A percentile compares a stretch with the other conserved stretches of the same genome.
phyloP scores from a whole-genome alignment of 2,113 vertebrate species.

The Nycticorax nycticorax region DNA sequence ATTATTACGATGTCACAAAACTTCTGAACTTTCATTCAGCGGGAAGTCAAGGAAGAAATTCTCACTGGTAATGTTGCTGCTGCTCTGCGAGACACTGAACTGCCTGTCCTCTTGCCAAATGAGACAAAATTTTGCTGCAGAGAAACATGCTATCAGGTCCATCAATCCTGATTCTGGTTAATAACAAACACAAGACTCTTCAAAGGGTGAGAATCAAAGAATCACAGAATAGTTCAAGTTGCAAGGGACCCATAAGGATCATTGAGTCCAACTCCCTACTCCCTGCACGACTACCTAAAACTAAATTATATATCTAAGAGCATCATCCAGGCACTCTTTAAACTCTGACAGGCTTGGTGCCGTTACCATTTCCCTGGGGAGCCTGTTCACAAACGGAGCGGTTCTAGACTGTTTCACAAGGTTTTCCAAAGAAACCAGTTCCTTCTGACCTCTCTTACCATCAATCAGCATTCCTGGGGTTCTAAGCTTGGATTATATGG shows the following conservation, averaged over 20 bases:
- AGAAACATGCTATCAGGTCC: background rate
- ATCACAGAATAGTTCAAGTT: background rate
- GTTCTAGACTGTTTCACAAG: background rate
- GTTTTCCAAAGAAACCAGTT: background rate
- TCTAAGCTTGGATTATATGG: background rate
- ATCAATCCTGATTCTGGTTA: background rate
- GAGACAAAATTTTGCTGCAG: background rate
- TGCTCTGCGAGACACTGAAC: background rate
- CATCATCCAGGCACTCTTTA: fast-evolving
- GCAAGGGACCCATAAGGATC: background rate
- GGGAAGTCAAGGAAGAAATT: background rate
- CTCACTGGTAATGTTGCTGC: background rate
- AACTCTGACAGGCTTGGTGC: background rate
- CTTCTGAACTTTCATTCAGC: background rate
- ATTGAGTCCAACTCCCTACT: background rate
- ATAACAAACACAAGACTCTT: background rate
- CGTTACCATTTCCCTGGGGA: fast-evolving
- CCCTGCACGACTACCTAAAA: background rate
- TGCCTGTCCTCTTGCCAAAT: background rate
- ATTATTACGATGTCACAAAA: background rate
- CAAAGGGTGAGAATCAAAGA: background rate
- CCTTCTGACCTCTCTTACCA: background rate
- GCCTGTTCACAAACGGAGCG: background rate
- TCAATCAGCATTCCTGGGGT: background rate
- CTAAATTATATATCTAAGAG: background rate